Evolutionary conservation across 53 echinoderm and acorn worm species (phyloP), one percentile per base, ranked within the genome.

Genomic region (Stichopus horrens): DNA sequence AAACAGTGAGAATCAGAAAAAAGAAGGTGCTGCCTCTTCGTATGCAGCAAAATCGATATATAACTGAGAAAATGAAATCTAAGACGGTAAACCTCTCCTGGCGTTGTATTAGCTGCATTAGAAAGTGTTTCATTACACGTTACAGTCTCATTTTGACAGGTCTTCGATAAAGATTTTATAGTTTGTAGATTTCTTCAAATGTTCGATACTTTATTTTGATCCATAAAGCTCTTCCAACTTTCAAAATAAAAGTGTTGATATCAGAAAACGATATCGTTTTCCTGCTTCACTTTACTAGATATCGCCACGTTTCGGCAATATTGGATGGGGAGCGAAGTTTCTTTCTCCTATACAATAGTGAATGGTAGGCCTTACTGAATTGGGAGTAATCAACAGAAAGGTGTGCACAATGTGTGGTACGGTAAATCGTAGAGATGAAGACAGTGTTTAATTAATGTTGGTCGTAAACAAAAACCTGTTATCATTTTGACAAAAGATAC

Each of bases 51-150:
- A 71, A 71, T 71, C 71, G 19, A 71, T 71, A 71, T 18, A 71
- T n/a, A 71, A 71, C 71, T 21, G 18, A 71, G 71, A 71, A 71
- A 71, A 71, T 71, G 81, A 57, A 81, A 81, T 81, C 16, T 57
- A 81, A 81, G 22, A 55, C 57, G 56, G 10, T 20, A 81, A n/a
- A 57, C 4, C 56, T 81, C 81, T 57, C 81, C 58, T 19, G 81
- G 81, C 81, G 81, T 81, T 81, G 57, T 81, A 81, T 81, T 81
- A 81, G 81, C 81, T 81, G 81, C 57, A 10, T 57, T 23, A 57
- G 81, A 58, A 18, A 8, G 81, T 81, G 55, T 81, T 56, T 56
- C 56, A 56, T 81, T 56, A 81, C 81, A 81, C 81, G 81, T 57
- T 81, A 21, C 81, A 81, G 57, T 6, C 18, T 21, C 57, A 5